A percentile compares a stretch with the other conserved stretches of the same genome.
phyloP scores from a whole-genome alignment of 2,888 invertebrate species.

The Pinctada fucata region DNA sequence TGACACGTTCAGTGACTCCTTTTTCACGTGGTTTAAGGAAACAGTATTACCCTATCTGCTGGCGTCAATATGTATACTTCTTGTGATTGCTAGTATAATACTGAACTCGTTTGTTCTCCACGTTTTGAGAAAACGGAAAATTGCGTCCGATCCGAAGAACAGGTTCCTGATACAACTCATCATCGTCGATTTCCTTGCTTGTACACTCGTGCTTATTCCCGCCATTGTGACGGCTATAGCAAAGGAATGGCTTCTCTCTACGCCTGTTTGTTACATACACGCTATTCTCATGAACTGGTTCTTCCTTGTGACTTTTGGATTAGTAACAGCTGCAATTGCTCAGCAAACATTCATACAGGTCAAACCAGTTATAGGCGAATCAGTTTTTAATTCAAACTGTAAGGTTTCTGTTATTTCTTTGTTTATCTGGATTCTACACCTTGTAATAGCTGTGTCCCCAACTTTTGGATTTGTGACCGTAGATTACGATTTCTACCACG shows the following conservation, averaged over 20 bases:
- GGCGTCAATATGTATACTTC: constrained; percentile 40
- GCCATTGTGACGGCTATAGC: constrained; percentile 26
- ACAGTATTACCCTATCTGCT: constrained; percentile 49
- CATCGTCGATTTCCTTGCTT: constrained; percentile 47
- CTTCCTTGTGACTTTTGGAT: constrained; percentile 30
- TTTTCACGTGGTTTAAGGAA: constrained; percentile 50
- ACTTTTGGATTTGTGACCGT: constrained; percentile 38
- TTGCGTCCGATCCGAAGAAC: constrained; percentile 47
- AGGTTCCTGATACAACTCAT: constrained; percentile 44
- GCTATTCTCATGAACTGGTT: constrained; percentile 23
- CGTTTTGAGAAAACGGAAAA: constrained; percentile 45
- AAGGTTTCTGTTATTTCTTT: constrained; percentile 30
- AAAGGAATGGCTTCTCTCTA: constrained; percentile 30
- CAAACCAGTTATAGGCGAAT: constrained; percentile 37
- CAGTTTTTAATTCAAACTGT: constrained; percentile 38
- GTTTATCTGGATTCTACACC: constrained; percentile 25
- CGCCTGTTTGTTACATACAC: constrained; percentile 31
- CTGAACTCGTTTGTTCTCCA: constrained; percentile 48
- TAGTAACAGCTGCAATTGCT: constrained; percentile 39
- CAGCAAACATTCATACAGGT: constrained; percentile 44
- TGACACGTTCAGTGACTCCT: constrained; percentile 40
- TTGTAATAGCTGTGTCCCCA: constrained; percentile 38
- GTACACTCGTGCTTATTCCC: constrained; percentile 45
- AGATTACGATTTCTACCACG: constrained; percentile 49
- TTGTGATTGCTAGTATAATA: constrained; percentile 45